Conservation (phyloP, 2,113 vertebrate genomes). For the Chinchilla lanigera region DNA sequence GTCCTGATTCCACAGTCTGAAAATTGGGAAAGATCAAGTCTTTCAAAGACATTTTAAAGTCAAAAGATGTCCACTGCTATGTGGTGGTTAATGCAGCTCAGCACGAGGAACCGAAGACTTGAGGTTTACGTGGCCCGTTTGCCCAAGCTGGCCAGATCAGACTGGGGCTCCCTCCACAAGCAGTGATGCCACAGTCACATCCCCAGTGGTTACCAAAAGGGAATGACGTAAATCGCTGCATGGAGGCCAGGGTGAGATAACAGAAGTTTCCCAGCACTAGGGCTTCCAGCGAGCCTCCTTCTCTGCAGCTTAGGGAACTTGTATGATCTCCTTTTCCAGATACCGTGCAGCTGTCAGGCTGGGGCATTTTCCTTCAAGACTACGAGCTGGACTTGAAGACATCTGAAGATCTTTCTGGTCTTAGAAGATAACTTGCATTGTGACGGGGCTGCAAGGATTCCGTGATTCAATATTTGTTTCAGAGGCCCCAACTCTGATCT, state of each 20-base stretch:
- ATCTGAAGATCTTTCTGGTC: background rate
- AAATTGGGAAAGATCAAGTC: background rate
- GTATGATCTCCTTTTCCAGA: background rate
- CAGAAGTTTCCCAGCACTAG: background rate
- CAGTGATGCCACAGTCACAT: rapidly evolving
- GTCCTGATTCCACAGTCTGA: background rate
- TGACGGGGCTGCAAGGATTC: background rate
- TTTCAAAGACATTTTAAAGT: background rate
- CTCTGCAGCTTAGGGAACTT: background rate
- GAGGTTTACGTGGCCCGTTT: background rate
- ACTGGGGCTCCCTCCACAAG: background rate
- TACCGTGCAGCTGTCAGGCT: background rate
- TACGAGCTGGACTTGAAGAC: background rate
- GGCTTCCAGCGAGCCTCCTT: background rate
- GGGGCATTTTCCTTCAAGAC: background rate
- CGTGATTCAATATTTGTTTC: background rate
- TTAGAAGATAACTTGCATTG: background rate
- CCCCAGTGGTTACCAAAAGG: background rate
- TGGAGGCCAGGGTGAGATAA: background rate
- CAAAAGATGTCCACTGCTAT: background rate
- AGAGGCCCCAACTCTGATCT: background rate
- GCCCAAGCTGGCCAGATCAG: background rate
- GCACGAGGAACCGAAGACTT: background rate
- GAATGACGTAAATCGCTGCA: rapidly evolving
- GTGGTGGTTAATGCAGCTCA: background rate